A percentile compares a stretch with the other conserved stretches of the same genome.
Conservation (phyloP, 2,113 vertebrate species). For the Bothrops jararaca region DNA sequence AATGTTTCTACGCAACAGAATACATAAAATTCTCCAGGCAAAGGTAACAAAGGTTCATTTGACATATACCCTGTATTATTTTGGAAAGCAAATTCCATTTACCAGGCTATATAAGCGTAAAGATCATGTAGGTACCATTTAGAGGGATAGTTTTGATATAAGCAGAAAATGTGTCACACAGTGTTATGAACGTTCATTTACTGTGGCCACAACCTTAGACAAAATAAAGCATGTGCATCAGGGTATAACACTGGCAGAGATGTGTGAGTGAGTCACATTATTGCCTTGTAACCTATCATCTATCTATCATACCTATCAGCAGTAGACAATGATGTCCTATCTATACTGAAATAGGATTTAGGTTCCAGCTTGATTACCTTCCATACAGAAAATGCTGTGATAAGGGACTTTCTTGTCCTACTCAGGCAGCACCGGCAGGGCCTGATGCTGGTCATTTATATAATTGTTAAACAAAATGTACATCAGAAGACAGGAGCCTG, state of each 20-base stretch:
- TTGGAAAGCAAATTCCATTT: slow-evolving; percentile 16
- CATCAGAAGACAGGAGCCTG: neutral
- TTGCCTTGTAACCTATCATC: neutral
- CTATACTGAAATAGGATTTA: neutral
- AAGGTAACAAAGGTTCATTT: neutral
- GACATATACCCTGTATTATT: neutral
- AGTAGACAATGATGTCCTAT: neutral
- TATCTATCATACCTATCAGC: neutral
- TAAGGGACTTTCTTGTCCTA: neutral
- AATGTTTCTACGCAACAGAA: neutral
- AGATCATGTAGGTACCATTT: neutral
- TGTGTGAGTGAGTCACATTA: neutral
- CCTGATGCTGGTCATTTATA: neutral
- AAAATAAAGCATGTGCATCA: neutral
- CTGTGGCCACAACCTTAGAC: neutral
- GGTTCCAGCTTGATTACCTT: neutral
- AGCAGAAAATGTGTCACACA: neutral
- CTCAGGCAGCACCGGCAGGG: neutral
- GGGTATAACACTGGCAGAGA: neutral
- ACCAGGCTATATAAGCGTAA: neutral
- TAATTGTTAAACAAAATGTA: neutral
- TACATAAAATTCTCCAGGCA: slow-evolving; percentile 25
- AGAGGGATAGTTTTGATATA: neutral
- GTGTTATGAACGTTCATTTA: neutral
- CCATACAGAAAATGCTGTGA: neutral